Evolutionary conservation across 2,888 invertebrate genomes (phyloP).

Genomic region (Amorpha juglandis): DNA sequence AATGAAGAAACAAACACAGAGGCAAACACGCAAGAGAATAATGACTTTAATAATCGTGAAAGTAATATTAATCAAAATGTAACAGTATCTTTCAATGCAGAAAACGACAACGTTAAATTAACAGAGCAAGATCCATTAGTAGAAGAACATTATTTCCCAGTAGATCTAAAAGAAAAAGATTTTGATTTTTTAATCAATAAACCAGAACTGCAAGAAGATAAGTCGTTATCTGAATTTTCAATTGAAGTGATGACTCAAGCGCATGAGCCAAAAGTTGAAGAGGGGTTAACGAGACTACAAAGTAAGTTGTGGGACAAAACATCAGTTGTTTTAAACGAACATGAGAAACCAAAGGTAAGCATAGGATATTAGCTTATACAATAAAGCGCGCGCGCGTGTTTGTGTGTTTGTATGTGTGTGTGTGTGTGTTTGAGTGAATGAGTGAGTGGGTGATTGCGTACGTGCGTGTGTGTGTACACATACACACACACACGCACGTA

Average conservation of each 20-base stretch:
- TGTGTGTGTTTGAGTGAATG: no score
- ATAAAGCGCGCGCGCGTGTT: not conserved
- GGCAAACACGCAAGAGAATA: slow-evolving; percentile 29
- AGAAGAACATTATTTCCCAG: not conserved
- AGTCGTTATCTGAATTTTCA: slow-evolving; percentile 68
- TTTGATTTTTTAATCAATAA: slow-evolving; percentile 22
- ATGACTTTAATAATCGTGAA: slow-evolving; percentile 15
- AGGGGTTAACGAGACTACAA: slow-evolving; percentile 29
- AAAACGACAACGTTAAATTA: slow-evolving; percentile 13
- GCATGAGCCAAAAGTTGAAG: slow-evolving; percentile 29
- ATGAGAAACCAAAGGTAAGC: slow-evolving; percentile 50
- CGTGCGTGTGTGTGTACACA: not conserved
- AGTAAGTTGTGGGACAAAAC: slow-evolving; percentile 42
- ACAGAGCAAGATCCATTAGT: slow-evolving; percentile 1
- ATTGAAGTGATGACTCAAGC: slow-evolving; percentile 46
- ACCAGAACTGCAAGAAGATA: slow-evolving; percentile 45
- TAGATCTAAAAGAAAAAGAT: slow-evolving; percentile 24
- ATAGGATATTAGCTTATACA: slow-evolving; percentile 24
- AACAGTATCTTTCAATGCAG: not conserved
- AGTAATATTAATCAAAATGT: slow-evolving; percentile 7
- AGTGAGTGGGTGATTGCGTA: not conserved
- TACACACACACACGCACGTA: no score
- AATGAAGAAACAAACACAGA: slow-evolving; percentile 38
- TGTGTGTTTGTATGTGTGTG: no score
- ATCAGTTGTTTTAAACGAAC: slow-evolving; percentile 32